Evolutionary conservation across 2,797 vertebrate species (phyloP), one percentile per base, ranked within the genome.

Genomic region (Cottoperca gobio): DNA sequence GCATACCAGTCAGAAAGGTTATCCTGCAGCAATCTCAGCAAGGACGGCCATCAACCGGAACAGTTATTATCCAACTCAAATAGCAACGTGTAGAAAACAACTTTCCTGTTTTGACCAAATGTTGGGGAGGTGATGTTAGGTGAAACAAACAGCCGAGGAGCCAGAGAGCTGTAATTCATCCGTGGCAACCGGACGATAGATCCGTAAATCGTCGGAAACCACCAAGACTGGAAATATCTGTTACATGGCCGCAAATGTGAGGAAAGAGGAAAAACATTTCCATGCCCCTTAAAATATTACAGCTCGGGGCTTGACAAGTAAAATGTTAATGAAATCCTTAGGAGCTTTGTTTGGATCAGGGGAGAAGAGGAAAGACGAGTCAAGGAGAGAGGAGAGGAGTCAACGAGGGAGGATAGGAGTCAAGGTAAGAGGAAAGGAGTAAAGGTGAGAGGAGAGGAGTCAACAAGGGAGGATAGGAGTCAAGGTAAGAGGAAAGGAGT

Each of bases 1-100:
- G 81, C 86, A 91, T 86, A 89, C 89, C 90, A 85, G 82, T 83
- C 54, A 76, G 50, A 85, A 73, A 85, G 88, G 75, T 83, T 70
- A 88, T 91, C 85, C 88, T 83, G 26, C 57, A 64, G 82, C 45
- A 74, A 76, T 82, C 26, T 80, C 78, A 57, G 59, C 21, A 65
- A 79, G 49, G 54, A 77, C 49, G 45, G 64, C 76, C 23, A 54
- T 86, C 64, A 84, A 78, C 73, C 77, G 37, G 70, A 85, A 78
- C 72, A 45, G 53, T 55, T 53, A 86, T 86, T 87, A 91, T 78
- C 73, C 23, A 49, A 66, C 77, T 26, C 62, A 79, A 89, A 87
- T 35, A 87, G 83, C 70, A 82, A 88, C 78, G 5, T 58, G 73
- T 78, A 70, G n/a, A 76, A 87, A 79, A 84, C 31, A 4, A 72